Evolutionary conservation across 2,888 invertebrate species (phyloP), one percentile per base, ranked within the genome.

Genomic region (Cataglyphis albicans): DNA sequence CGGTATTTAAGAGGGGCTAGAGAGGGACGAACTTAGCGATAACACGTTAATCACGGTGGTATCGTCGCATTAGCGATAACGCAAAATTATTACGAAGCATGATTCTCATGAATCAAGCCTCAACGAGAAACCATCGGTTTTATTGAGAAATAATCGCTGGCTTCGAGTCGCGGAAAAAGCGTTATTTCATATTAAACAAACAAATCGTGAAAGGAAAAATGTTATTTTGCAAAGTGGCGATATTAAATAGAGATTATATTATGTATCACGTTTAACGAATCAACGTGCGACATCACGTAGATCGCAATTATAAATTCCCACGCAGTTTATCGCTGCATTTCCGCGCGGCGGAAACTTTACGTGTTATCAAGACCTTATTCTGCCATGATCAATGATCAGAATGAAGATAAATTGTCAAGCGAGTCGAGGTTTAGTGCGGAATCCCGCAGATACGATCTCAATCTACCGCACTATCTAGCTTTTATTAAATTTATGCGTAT

Each of bases 311-410:
- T n/a, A 38, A 55, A 55, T 76, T 55, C 38, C 55, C 52, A 76
- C 25, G 65, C 48, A 3, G 48, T 25, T 52, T 63, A 35, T 32
- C 48, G 63, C 32, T 44, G 41, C 18, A 63, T 64, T 64, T 65
- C 65, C 25, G 25, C 25, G 35, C 65, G 74, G 68, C 59, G 74
- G 83, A 86, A 73, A 81, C 78, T 78, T 76, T 81, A 65, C 63
- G 44, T 44, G n/a, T 48, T 67, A 82, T 83, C 70, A 70, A 87
- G 84, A 81, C 89, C 88, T 82, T 85, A 88, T 89, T 89, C 89
- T 85, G 89, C 83, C 88, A 89, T 63, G 74, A 87, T 84, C 85
- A 89, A 89, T 89, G 82, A 89, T 70, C 82, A 52, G 25, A 83
- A 89, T 85, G 86, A 89, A 89, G 89, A 89, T 80, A 84, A 74